A percentile compares a stretch with the other conserved stretches of the same genome.
These are phyloP conservation scores for Clangula hyemalis DNA, from an alignment of 2,797 vertebrate genomes.

Conservation along the genomic window DNA sequence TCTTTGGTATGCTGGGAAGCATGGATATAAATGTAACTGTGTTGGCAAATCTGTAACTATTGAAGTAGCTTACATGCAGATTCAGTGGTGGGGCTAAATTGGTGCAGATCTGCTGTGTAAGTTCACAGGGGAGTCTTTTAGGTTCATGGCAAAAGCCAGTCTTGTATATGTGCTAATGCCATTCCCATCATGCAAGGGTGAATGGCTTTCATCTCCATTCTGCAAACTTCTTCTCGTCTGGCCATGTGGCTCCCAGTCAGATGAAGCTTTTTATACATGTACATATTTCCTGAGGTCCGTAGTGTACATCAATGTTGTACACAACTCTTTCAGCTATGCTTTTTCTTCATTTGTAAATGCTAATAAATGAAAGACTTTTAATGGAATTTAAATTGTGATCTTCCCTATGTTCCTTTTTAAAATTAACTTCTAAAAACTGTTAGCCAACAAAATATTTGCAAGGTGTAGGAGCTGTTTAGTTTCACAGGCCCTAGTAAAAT, in stretches of 20 bases:
- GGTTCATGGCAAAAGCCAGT: background rate
- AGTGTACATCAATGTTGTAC: background rate
- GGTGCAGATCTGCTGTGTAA: background rate
- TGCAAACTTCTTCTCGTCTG: background rate
- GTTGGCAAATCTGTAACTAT: background rate
- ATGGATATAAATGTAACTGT: background rate
- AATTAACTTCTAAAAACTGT: conserved; percentile 31
- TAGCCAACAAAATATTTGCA: conserved; percentile 28
- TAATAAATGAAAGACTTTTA: background rate
- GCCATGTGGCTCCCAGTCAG: background rate
- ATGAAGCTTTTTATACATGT: background rate
- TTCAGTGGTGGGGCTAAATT: background rate
- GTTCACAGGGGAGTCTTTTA: background rate
- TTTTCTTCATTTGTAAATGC: background rate
- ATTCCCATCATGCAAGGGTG: background rate
- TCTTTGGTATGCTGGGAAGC: background rate
- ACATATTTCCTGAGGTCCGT: background rate
- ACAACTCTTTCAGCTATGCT: background rate
- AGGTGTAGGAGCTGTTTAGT: conserved; percentile 40
- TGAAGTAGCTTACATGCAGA: background rate
- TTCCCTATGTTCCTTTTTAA: background rate
- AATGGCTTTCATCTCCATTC: background rate
- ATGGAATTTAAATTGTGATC: background rate
- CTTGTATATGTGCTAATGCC: background rate
- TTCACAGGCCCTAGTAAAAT: conserved; percentile 67